A percentile compares a stretch with the other conserved stretches of the same genome.
These are phyloP conservation scores for Liodrosophila aerea DNA, from an alignment of 2,888 invertebrate genomes.

Conservation along the genomic window DNA sequence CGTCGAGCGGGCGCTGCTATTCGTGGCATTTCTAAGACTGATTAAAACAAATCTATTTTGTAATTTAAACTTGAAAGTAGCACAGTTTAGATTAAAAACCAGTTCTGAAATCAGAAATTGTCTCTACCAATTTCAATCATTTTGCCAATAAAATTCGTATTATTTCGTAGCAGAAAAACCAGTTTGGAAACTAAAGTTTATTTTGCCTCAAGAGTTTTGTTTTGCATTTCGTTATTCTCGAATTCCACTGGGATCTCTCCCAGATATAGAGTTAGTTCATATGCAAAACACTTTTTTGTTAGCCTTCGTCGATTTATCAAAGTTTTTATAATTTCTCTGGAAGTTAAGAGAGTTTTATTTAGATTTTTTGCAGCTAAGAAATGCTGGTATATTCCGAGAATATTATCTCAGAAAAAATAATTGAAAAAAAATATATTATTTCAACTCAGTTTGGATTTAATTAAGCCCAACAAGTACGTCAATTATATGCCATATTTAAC, in stretches of 20 bases:
- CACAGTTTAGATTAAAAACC: slow-evolving; percentile 52
- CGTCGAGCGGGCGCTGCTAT: too few species aligned
- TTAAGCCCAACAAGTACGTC: neutral
- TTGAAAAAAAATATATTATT: too few species aligned
- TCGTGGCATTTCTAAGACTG: slow-evolving; percentile 32
- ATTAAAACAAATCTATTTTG: slow-evolving; percentile 47
- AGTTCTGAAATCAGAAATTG: slow-evolving; percentile 35
- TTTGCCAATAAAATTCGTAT: slow-evolving; percentile 12
- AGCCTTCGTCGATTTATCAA: too few species aligned
- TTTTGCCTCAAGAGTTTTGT: neutral
- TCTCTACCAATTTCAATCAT: slow-evolving; percentile 21
- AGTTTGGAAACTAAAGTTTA: slow-evolving; percentile 11
- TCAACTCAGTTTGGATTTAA: neutral
- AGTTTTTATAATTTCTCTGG: slow-evolving; percentile 9
- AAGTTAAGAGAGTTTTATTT: slow-evolving; percentile 3
- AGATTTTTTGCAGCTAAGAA: too few species aligned
- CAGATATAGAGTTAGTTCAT: slow-evolving; percentile 6
- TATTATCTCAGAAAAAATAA: too few species aligned
- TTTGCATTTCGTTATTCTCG: slow-evolving; percentile 16
- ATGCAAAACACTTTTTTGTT: slow-evolving; percentile 3
- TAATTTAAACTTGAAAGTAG: slow-evolving; percentile 41
- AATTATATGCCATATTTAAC: slow-evolving; percentile 23
- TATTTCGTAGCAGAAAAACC: slow-evolving; percentile 25
- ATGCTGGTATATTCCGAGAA: too few species aligned
- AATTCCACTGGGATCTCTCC: too few species aligned